Conservation (phyloP, 2,113 vertebrate genomes). For the Phodopus roborovskii region DNA sequence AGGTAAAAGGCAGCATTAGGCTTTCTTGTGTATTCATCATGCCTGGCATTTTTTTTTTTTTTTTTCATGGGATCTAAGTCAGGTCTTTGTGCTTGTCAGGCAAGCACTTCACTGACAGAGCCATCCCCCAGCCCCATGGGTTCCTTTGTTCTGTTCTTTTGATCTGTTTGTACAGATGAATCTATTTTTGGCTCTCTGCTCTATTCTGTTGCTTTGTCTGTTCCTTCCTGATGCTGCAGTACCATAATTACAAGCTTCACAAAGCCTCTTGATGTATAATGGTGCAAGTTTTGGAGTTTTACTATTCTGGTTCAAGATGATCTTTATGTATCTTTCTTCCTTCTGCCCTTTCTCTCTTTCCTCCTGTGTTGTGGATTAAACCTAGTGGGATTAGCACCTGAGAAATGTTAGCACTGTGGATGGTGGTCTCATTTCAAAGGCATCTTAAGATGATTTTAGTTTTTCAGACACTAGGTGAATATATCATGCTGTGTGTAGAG, state of each 20-base stretch:
- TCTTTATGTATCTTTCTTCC: neutral
- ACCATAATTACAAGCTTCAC: neutral
- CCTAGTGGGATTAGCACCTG: neutral
- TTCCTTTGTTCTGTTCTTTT: neutral
- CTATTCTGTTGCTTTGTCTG: neutral
- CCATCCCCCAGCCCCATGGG: neutral
- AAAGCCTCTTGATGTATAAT: neutral
- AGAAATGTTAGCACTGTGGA: neutral
- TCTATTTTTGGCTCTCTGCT: neutral
- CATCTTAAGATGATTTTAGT: neutral
- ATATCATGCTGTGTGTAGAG: too few relatives aligned
- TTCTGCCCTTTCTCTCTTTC: neutral
- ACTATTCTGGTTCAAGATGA: slow-evolving; percentile 13
- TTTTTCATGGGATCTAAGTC: neutral
- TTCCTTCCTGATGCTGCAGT: neutral
- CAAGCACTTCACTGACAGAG: neutral
- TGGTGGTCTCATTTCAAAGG: neutral
- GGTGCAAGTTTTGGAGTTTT: neutral
- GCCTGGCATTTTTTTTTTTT: neutral
- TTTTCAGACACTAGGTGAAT: neutral
- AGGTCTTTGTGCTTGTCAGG: neutral
- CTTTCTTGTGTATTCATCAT: too few relatives aligned
- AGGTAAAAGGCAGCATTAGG: neutral
- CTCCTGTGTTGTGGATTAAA: neutral
- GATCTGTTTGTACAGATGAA: neutral